A percentile compares a stretch with the other conserved stretches of the same genome.
Conservation (phyloP, 2,888 invertebrate species). For the Melolontha melolontha region DNA sequence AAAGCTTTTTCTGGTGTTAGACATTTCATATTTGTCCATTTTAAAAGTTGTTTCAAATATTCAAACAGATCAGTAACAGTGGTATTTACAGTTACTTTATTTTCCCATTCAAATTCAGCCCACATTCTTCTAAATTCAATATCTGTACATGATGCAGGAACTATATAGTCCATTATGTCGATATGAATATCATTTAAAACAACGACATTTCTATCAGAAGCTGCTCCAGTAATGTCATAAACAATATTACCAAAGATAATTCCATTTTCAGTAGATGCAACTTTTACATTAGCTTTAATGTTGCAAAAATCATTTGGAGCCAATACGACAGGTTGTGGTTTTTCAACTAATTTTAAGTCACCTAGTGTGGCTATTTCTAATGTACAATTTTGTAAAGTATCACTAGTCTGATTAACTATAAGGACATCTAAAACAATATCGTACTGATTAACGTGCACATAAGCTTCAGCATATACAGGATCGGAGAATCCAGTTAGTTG, state of each 20-base stretch:
- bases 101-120: conserved; percentile 99
- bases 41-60: conserved; percentile 91
- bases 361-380: conserved; percentile 98
- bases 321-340: conserved; percentile 94
- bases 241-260: conserved; percentile 99
- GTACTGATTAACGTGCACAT: conserved; percentile 98
- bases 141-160: conserved; percentile 94
- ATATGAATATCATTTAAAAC: conserved; percentile 99
- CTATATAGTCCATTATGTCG: conserved; percentile 99
- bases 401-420: conserved; percentile 97
- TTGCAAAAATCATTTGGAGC: conserved; percentile 98
- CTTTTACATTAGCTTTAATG: conserved; percentile 98
- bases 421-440: conserved; percentile 98
- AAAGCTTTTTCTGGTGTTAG: conserved; percentile 97
- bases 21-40: conserved; percentile 99
- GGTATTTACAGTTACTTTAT: conserved; percentile 86
- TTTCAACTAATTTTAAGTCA: conserved; percentile 97
- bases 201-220: conserved; percentile 95
- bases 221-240: conserved; percentile 94
- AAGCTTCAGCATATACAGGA: conserved; percentile 99
- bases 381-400: conserved; percentile 97
- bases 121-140: conserved; percentile 99
- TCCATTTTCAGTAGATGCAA: conserved; percentile 99
- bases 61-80: conserved; percentile 91
- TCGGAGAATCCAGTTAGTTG: conserved; percentile 99